A percentile compares a stretch with the other conserved stretches of the same genome.
Evolutionary conservation across 2,113 vertebrate genomes (phyloP).

Genomic region (Hystrix brachyura): DNA sequence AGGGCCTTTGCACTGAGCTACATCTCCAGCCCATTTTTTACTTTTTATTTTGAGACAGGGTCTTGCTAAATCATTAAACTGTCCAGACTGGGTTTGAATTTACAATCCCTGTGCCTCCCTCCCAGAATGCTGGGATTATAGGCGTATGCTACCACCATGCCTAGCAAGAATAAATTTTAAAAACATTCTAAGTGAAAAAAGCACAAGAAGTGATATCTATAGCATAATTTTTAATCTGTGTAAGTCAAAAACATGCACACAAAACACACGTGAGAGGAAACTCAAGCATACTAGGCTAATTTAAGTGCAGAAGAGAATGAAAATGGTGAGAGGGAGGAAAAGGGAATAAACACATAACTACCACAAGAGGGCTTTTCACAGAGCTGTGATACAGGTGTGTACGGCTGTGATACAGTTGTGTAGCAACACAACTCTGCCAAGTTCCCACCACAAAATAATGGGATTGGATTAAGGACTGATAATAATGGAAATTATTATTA

Average conservation of each 20-base stretch:
- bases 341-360: background rate
- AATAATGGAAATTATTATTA: background rate
- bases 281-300: background rate
- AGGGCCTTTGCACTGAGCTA: background rate
- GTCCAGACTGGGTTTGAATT: background rate
- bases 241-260: background rate
- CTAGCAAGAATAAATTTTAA: background rate
- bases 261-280: background rate
- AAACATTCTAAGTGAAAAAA: background rate
- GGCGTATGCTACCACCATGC: background rate
- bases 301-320: background rate
- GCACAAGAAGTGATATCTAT: background rate
- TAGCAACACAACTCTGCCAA: background rate
- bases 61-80: background rate
- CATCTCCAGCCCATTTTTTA: background rate
- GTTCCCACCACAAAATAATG: background rate
- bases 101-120: background rate
- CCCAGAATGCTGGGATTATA: background rate
- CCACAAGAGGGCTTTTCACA: background rate
- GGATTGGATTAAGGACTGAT: background rate
- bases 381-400: background rate
- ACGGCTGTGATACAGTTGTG: background rate
- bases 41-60: background rate
- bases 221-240: background rate
- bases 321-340: background rate